A percentile compares a stretch with the other conserved stretches of the same genome.
Evolutionary conservation across 2,113 vertebrate genomes (phyloP).

Genomic region (Dendrocopos noguchii): DNA sequence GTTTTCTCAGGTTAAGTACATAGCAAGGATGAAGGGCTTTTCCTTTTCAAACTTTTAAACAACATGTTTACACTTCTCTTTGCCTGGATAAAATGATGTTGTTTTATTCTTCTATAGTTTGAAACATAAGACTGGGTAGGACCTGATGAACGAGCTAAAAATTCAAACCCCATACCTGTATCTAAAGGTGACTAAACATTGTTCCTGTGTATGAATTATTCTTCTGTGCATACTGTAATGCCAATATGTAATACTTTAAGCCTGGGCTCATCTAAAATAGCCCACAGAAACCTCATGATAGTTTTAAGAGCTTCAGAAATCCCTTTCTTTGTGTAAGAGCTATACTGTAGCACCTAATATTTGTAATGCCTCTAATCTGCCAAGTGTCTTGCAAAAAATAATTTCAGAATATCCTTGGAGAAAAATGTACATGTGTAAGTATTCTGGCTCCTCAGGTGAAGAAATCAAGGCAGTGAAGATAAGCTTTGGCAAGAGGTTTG

Average conservation of each 20-base stretch:
- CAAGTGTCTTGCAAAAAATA: not conserved
- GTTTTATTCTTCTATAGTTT: not conserved
- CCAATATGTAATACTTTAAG: not conserved
- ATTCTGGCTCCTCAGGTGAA: not conserved
- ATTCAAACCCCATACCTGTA: not conserved
- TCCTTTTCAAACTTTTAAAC: not conserved
- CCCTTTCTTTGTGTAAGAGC: not conserved
- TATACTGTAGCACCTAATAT: constrained; percentile 4
- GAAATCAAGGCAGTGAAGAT: not conserved
- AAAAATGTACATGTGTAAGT: not conserved
- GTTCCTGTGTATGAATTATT: not conserved
- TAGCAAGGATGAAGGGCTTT: not conserved
- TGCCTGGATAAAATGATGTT: not conserved
- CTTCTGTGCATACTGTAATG: not conserved
- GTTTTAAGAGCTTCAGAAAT: constrained; percentile 39
- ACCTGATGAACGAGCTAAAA: not conserved
- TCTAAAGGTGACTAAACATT: not conserved
- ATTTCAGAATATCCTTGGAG: not conserved
- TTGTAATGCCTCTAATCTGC: constrained; percentile 21
- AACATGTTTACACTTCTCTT: not conserved
- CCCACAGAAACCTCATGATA: not conserved
- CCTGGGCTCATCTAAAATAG: not conserved
- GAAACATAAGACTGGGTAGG: not conserved
- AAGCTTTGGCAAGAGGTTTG: not conserved
- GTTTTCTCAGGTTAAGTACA: not conserved